Evolutionary conservation across 2,888 invertebrate species (phyloP), one percentile per base, ranked within the genome.

Genomic region (Ametastegia equiseti): DNA sequence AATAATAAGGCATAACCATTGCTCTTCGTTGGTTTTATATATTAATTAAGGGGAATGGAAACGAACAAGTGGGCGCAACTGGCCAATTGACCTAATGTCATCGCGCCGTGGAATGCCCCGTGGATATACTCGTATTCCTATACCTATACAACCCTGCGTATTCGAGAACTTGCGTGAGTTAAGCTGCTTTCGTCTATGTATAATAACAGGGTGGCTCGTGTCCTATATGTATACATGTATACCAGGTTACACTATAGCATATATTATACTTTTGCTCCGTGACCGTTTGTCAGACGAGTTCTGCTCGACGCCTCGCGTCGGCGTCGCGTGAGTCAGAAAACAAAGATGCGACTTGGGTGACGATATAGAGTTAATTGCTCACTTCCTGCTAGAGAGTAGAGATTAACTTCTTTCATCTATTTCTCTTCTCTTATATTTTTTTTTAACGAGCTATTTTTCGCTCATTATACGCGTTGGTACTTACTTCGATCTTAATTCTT

Each of bases 381-480:
- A 88, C 89, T 91, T 91, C 91, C 91, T 91, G 91, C 87, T 86
- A 86, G 13, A 60, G 54, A 88, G 87, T 85, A 86, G 5, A 67
- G 27, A 78, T 78, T 60, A 78, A 78, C 60, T 39, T 47, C 81
- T 81, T 80, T 30, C 57, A 50, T 78, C 50, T 47, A 42, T 60
- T 11, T 80, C 63, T 82, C 81, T 36, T 75, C 30, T 78, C 54
- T 73, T 54, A n/a, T 45, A 13, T 47, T 9, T 47, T 15, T 30
- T 6, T 30, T 11, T 60, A 60, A 15, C 30, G 23, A 60, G 30
- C 15, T 60, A 60, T 27, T 60, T 42, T 60, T 60, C 1, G 60
- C 30, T 4, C 30, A 30, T 30, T 60, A 60, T 60, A n/a, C n/a
- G n/a, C n/a, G n/a, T n/a, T n/a, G n/a, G n/a, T n/a, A n/a, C n/a